Evolutionary conservation across 1,140 invertebrate species (phyloP), one percentile per base, ranked within the genome.

Genomic region (Macrobrachium nipponense): DNA sequence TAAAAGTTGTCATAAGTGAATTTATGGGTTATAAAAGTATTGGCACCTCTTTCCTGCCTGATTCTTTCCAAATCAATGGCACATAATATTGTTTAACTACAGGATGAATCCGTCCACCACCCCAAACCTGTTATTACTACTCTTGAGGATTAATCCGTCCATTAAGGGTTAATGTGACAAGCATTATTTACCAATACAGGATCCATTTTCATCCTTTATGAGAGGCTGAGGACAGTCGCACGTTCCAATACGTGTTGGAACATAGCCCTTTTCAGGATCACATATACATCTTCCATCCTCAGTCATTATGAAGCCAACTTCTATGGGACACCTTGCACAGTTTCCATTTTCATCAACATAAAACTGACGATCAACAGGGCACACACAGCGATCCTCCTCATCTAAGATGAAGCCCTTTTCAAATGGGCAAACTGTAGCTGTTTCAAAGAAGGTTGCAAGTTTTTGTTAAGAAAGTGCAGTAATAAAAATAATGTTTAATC

Each of bases 161-260:
- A n/a, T n/a, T n/a, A n/a, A n/a, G n/a, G n/a, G n/a, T n/a, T n/a
- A n/a, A n/a, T 68, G 64, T 51, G 58, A 61, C 27, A 76, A 62
- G 51, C 59, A 43, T 58, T 27, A 87, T 70, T 75, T 12, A 85
- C 88, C 79, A 87, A 94, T 92, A 90, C 96, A 96, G 88, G 94
- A 93, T 87, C 95, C 95, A 78, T 93, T 91, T 0, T 90, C 88
- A 59, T 95, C 94, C 0, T 96, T 90, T 23, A 91, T 91, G 89
- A 96, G 96, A 51, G 95, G 95, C 87, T 94, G 93, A 4, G 95
- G 95, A 90, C 96, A 96, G 8, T 95, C 93, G 90, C 97, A 98
- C 80, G 93, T 95, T 23, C 94, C 92, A 68, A 95, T 95, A 82
- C 95, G 95, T 58, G 95, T 94, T 15, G 95, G 94, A 89, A 95